Evolutionary conservation across 2,888 invertebrate genomes (phyloP).

Genomic region (Aethes cnicana): DNA sequence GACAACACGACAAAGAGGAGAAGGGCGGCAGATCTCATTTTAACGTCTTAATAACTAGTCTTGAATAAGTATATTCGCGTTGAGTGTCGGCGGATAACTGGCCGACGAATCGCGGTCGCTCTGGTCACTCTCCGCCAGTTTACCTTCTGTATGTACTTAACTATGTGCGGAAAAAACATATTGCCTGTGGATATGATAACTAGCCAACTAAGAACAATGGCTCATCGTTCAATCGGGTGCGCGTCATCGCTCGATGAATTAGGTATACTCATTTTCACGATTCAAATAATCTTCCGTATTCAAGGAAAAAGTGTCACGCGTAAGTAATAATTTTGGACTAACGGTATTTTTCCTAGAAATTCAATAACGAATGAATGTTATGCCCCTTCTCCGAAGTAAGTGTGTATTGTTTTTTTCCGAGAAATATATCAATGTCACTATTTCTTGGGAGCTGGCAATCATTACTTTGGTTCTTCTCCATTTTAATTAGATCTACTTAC

Average conservation of each 20-base stretch:
- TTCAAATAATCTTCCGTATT: no score
- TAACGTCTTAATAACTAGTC: conserved; percentile 28
- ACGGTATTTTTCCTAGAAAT: not conserved
- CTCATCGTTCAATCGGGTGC: not conserved
- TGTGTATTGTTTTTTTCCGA: no score
- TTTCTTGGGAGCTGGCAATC: no score
- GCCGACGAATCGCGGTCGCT: conserved; percentile 41
- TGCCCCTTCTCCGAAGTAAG: no score
- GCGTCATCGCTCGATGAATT: conserved; percentile 2
- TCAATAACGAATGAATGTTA: no score
- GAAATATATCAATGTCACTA: no score
- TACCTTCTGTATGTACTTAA: conserved; percentile 42
- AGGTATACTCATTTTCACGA: not conserved
- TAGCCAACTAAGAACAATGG: conserved; percentile 28
- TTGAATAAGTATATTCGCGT: conserved; percentile 41
- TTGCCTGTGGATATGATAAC: conserved; percentile 36
- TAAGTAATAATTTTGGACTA: not conserved
- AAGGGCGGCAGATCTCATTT: conserved; percentile 55
- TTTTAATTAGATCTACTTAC: no score
- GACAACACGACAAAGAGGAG: conserved; percentile 57
- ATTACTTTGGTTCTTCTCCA: no score
- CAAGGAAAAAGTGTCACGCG: no score
- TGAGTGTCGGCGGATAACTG: conserved; percentile 50
- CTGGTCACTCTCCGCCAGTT: conserved; percentile 45
- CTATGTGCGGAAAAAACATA: conserved; percentile 55